Percentiles rank a stretch among this genome's conserved stretches.
phyloP scores from a whole-genome alignment of 2,113 vertebrate species.

The Speoplatyrhinus poulsoni region DNA sequence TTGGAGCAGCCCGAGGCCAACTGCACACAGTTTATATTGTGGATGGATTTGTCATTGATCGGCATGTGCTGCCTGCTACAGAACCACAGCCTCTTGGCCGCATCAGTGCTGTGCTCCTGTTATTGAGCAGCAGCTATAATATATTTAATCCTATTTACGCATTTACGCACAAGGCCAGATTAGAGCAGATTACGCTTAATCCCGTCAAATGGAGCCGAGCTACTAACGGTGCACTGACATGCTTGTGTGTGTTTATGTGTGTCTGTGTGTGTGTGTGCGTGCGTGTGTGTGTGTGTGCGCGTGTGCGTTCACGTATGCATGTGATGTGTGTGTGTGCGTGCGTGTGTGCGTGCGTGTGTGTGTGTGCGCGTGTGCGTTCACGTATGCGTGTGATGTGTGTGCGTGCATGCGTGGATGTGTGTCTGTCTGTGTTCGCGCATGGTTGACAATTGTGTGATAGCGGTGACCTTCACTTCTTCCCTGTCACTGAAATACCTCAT shows the following conservation, averaged over 20 bases:
- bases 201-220: slow-evolving; percentile 69
- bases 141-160: slow-evolving; percentile 75
- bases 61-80: slow-evolving; percentile 63
- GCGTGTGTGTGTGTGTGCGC: slow-evolving; percentile 2
- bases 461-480: slow-evolving; percentile 66
- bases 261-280: slow-evolving; percentile 7
- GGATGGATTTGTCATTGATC: slow-evolving; percentile 74
- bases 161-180: slow-evolving; percentile 63
- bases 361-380: slow-evolving; percentile 3
- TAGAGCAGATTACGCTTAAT: slow-evolving; percentile 76
- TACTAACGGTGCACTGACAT: slow-evolving; percentile 57
- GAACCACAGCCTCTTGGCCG: slow-evolving; percentile 54
- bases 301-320: neutral
- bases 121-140: slow-evolving; percentile 71
- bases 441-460: slow-evolving; percentile 45
- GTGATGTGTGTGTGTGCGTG: slow-evolving; percentile 1
- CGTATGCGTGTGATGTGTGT: neutral
- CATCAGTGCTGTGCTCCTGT: slow-evolving; percentile 63
- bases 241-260: neutral
- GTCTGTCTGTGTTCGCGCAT: slow-evolving; percentile 9
- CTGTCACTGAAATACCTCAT: slow-evolving; percentile 48
- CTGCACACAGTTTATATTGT: slow-evolving; percentile 64
- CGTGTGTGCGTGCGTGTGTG: slow-evolving; percentile 4
- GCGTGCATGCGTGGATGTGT: neutral
- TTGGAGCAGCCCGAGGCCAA: slow-evolving; percentile 64